A percentile compares a stretch with the other conserved stretches of the same genome.
These are phyloP conservation scores for Ectobius pallidus DNA, from an alignment of 2,888 invertebrate species.

Conservation along the genomic window DNA sequence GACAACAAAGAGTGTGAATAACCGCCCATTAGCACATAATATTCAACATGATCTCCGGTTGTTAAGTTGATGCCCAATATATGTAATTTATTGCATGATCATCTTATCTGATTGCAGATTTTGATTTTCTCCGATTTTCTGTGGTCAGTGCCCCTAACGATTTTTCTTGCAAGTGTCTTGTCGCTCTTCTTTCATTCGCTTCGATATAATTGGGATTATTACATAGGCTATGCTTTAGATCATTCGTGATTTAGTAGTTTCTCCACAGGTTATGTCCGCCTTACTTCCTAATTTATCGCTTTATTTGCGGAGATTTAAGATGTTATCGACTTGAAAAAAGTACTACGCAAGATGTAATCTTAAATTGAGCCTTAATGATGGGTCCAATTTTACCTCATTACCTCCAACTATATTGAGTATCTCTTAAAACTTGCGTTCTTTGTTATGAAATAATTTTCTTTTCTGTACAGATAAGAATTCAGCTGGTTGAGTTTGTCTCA, in stretches of 20 bases:
- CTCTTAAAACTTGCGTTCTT: too few relatives aligned
- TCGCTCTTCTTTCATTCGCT: neutral
- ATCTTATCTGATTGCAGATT: neutral
- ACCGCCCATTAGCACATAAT: conserved; percentile 1
- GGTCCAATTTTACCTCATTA: neutral
- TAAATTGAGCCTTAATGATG: too few relatives aligned
- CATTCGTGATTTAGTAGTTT: neutral
- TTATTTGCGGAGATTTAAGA: neutral
- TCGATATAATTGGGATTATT: neutral
- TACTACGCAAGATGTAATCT: too few relatives aligned
- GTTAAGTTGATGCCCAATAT: neutral
- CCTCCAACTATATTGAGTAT: too few relatives aligned
- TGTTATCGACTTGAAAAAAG: neutral
- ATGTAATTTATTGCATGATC: conserved; percentile 9
- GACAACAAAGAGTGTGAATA: neutral
- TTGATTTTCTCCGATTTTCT: neutral
- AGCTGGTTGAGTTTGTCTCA: too few relatives aligned
- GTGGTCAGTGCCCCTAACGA: neutral
- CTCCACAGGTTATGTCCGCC: neutral
- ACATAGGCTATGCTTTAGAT: neutral
- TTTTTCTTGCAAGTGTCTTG: neutral
- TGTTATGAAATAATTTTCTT: too few relatives aligned
- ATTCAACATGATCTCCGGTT: neutral
- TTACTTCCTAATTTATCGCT: neutral
- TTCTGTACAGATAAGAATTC: too few relatives aligned